These are phyloP conservation scores for Epizoanthus ramosus DNA, from an alignment of 92 coral and sea anemone genomes.

Conservation along the genomic window DNA sequence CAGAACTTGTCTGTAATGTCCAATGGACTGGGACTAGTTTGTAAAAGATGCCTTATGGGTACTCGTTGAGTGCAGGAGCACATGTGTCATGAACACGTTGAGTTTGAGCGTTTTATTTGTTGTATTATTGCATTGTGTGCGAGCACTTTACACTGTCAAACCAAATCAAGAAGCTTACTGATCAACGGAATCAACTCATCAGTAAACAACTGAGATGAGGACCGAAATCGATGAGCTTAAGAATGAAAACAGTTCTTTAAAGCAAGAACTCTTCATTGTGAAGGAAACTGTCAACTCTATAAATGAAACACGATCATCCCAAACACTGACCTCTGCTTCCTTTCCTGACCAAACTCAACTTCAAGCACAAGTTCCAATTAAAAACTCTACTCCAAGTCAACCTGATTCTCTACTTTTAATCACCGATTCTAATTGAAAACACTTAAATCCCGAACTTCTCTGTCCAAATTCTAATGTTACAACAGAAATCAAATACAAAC, in stretches of 20 bases:
- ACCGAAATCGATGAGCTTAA: slow-evolving; percentile 30
- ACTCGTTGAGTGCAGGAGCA: too few species aligned
- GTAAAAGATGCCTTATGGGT: too few species aligned
- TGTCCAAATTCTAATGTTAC: slow-evolving; percentile 36
- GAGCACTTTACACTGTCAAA: too few species aligned
- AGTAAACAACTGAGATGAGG: slow-evolving; percentile 33
- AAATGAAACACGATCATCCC: slow-evolving; percentile 7
- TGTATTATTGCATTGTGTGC: too few species aligned
- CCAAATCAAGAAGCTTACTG: slow-evolving; percentile 41
- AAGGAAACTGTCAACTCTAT: slow-evolving; percentile 27
- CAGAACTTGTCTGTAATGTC: too few species aligned
- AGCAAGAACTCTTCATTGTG: slow-evolving; percentile 35
- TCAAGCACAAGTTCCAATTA: not conserved
- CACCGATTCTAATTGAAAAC: slow-evolving; percentile 51
- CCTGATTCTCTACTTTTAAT: slow-evolving; percentile 24
- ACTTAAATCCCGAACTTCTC: slow-evolving; percentile 26
- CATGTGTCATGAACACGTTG: too few species aligned
- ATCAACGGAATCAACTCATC: slow-evolving; percentile 28
- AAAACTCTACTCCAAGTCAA: slow-evolving; percentile 7
- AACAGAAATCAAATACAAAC: slow-evolving; percentile 21
- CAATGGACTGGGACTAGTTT: too few species aligned
- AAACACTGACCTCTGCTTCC: slow-evolving; percentile 1
- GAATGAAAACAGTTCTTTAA: slow-evolving; percentile 36
- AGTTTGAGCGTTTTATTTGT: too few species aligned
- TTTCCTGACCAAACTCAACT: not conserved